Evolutionary conservation across 2,888 invertebrate genomes (phyloP), one percentile per base, ranked within the genome.

Genomic region (Scaptomyza polygonia): DNA sequence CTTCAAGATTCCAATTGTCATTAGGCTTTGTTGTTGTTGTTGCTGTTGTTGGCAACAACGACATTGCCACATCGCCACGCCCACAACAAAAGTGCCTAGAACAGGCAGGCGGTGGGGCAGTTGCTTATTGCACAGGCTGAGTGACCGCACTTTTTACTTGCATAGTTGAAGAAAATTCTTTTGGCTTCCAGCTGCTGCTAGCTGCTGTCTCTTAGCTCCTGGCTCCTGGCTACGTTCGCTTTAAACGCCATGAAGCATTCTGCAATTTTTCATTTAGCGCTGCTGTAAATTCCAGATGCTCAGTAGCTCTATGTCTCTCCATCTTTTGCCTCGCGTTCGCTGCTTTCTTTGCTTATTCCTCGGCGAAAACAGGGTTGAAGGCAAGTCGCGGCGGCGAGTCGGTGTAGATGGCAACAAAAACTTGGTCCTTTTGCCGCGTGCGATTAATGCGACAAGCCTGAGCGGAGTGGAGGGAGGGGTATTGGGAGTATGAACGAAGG

Each of bases 261-360:
- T 55, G 70, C 80, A 67, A 83, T 86, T 83, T 83, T 86, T 82
- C 84, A 83, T 82, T 83, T 86, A 58, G 77, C 65, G 63, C 62
- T 83, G 77, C 71, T 80, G 81, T 71, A 84, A 86, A 82, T 82
- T 82, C 86, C 82, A 86, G 81, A 65, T 80, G 86, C 75, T 68
- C 72, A 62, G 63, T 61, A 52, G 65, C 64, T 47, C 32, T 25
- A 21, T 16, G 7, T 42, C 29, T 25, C 42, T 30, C 36, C 30
- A 9, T 18, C 16, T 30, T 30, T 7, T 32, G 8, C 6, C 8
- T 16, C 4, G 29, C 30, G 12, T 32, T n/a, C n/a, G 18, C 49
- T 54, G 55, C 52, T 56, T 64, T 66, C 70, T 45, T 44, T 54
- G 34, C 57, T 57, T 59, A 59, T 72, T 62, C 18, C 30, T 51